Percentiles rank a stretch among this genome's conserved stretches.
Conservation (phyloP, 2,797 vertebrate species). For the Acipenser ruthenus region DNA sequence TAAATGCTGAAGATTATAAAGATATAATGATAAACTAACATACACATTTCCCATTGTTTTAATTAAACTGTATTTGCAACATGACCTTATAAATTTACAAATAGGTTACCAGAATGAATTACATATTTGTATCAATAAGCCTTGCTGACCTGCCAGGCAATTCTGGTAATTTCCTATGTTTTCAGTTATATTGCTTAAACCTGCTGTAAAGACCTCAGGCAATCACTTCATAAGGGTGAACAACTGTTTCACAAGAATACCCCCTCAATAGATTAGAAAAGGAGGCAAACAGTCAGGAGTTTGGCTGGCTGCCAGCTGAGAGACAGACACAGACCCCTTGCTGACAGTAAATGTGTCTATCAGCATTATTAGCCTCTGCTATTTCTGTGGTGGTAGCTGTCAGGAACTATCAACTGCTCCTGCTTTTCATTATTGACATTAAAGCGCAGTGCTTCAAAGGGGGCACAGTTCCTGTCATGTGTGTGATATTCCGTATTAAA, state of each 20-base stretch:
- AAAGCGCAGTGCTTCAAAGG: constrained; percentile 1
- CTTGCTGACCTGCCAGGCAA: too few species aligned
- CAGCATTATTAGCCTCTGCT: background rate
- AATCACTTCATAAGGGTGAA: background rate
- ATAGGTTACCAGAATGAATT: too few species aligned
- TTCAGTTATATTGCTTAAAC: too few species aligned
- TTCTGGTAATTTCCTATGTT: too few species aligned
- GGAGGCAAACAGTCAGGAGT: background rate
- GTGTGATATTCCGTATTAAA: background rate
- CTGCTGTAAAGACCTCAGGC: too few species aligned
- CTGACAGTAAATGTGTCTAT: constrained; percentile 3
- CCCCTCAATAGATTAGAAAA: background rate
- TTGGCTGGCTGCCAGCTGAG: background rate
- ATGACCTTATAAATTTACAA: too few species aligned
- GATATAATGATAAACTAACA: too few species aligned
- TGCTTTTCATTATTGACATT: constrained; percentile 2
- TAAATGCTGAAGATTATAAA: too few species aligned
- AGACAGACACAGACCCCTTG: background rate
- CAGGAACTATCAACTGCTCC: background rate
- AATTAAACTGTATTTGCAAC: too few species aligned
- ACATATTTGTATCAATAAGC: too few species aligned
- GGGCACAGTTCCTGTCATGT: background rate
- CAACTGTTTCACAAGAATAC: background rate
- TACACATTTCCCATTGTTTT: too few species aligned
- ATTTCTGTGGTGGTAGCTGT: background rate